Base-by-base conservation (phyloP, 1,140 invertebrate genomes). In the Drosophila miranda region DNA sequence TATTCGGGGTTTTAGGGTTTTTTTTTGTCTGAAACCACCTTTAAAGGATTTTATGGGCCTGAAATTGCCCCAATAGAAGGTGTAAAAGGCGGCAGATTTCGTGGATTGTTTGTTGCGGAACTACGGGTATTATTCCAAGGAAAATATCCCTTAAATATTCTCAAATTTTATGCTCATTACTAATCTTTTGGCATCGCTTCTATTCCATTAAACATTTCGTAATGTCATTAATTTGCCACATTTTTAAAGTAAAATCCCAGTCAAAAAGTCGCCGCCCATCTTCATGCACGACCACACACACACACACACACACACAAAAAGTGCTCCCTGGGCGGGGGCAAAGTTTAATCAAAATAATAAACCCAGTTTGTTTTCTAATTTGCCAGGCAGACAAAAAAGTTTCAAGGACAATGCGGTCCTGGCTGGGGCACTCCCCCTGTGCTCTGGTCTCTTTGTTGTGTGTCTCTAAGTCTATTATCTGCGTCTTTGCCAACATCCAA, bases 261-360 rank as follows among this genome's bases (percentile, higher is more conserved):
- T 51, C 52, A 61, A 45, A 59, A 57, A 71, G 49, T 63, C 30
- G 38, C 28, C 46, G 41, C 54, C 51, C 48, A 75, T 75, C 56
- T 61, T 76, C 46, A 81, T 71, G 54, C 44, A 80, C 48, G 74
- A 49, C 46, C 58, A 63, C 57, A 67, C 49, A 67, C 53, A 67
- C 58, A 67, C 58, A 63, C 57, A 67, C 49, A 67, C 53, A 67
- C 58, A 67, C 57, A 67, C 49, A 67, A 58, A 58, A 53, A 58
- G 66, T 60, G 21, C 43, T 6, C 1, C 6, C 28, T 7, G 28
- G 28, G 28, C 2, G 38, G 50, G 56, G 50, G 44, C 58, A 60
- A 80, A 71, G 73, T 76, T 80, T 72, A 67, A 80, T 72, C 71
- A 80, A 75, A 80, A 81, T 58, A 78, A 68, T 54, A 78, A 76